phyloP scores from a whole-genome alignment of 2,113 vertebrate species.

The Mus spicilegus region DNA sequence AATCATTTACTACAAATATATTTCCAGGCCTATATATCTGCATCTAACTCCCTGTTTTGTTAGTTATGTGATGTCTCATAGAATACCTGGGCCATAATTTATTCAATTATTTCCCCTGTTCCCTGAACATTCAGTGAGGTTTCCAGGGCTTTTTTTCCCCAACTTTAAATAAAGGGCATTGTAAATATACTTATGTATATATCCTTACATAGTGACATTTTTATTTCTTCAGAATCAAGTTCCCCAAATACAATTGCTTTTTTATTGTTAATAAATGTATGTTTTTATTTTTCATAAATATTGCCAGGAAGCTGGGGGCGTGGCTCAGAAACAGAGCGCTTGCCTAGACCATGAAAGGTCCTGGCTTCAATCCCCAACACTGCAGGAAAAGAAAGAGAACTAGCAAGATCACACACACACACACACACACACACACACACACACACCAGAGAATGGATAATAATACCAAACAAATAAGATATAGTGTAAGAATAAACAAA shows the following conservation, averaged over 20 bases:
- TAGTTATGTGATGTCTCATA: slow-evolving; percentile 62
- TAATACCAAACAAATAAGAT: neutral
- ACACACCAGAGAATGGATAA: neutral
- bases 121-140: slow-evolving; percentile 47
- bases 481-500: neutral
- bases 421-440: neutral
- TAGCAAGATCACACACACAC: neutral
- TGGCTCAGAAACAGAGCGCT: neutral
- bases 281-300: slow-evolving; percentile 78
- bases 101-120: slow-evolving; percentile 70
- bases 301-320: neutral
- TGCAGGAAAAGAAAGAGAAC: neutral
- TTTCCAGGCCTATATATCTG: slow-evolving; percentile 60
- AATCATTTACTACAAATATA: slow-evolving; percentile 61
- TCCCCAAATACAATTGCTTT: slow-evolving; percentile 59
- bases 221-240: slow-evolving; percentile 74
- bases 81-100: slow-evolving; percentile 65
- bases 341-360: neutral
- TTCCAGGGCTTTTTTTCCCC: slow-evolving; percentile 30
- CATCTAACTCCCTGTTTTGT: slow-evolving; percentile 67
- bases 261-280: slow-evolving; percentile 75
- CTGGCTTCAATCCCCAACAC: neutral
- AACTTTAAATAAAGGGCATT: slow-evolving; percentile 54
- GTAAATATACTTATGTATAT: slow-evolving; percentile 72
- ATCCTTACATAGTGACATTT: slow-evolving; percentile 67